Evolutionary conservation across 2,888 invertebrate genomes (phyloP).

Genomic region (Sceliomorpha sp.): DNA sequence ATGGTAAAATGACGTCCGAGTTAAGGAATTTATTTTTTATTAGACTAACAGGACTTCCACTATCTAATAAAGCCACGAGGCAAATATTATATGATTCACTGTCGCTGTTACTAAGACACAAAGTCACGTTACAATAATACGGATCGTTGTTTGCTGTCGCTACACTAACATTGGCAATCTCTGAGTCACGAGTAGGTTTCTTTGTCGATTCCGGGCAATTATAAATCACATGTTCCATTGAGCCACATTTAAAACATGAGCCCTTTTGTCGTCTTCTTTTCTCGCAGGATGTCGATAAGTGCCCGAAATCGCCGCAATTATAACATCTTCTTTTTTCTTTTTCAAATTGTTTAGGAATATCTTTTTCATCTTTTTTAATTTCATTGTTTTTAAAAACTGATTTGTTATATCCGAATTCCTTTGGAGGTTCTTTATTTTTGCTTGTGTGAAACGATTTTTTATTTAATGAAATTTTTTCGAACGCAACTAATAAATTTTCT

Average conservation of each 20-base stretch:
- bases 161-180: background rate
- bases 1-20: background rate
- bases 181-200: too few relatives aligned
- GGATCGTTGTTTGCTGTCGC: background rate
- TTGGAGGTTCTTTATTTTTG: background rate
- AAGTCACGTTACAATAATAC: background rate
- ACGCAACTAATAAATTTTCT: background rate
- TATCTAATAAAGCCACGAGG: constrained; percentile 3
- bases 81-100: background rate
- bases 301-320: constrained; percentile 2
- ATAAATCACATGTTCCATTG: background rate
- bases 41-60: constrained; percentile 4
- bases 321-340: constrained; percentile 6
- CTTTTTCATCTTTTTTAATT: background rate
- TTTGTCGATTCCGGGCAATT: constrained; percentile 4
- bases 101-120: background rate
- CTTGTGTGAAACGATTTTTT: too few relatives aligned
- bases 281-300: background rate
- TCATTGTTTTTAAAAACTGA: background rate
- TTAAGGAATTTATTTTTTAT: constrained; percentile 5
- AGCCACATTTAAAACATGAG: background rate
- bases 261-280: background rate
- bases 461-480: constrained; percentile 4
- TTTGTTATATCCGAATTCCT: background rate
- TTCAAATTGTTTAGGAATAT: background rate